Evolutionary conservation across 2,797 vertebrate species (phyloP), one percentile per base, ranked within the genome.

Genomic region (Coendou prehensilis): DNA sequence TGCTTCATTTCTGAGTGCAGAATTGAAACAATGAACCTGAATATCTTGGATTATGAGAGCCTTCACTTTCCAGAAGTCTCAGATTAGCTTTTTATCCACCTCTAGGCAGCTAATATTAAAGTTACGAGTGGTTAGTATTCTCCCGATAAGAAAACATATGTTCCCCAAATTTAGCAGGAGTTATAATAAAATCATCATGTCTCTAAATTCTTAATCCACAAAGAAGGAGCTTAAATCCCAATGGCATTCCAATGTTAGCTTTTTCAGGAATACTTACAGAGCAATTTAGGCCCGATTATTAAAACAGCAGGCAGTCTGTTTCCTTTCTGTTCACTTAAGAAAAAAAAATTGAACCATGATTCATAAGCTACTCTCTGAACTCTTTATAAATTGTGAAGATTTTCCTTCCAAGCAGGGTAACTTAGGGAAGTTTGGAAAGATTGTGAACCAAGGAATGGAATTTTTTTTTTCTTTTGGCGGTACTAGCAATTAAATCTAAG

Each of bases 181-280:
- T 93, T 90, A 85, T 88, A 90, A 88, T 93, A 89, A 88, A 94
- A 87, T 78, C 81, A 94, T 86, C 92, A 71, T 73, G 45, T 76
- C 96, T 96, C 96, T 90, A 87, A 95, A 91, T 91, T 82, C 78
- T 94, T 97, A 94, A 94, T 96, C 90, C 79, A 28, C 41, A 81
- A 41, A 91, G 87, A 93, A 91, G 52, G 89, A 78, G 63, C 84
- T 93, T 85, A 95, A 95, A 85, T 94, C 88, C 84, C 50, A 23
- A 57, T 33, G 52, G 59, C 14, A 41, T 86, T 82, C 45, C 67
- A 86, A 13, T 78, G 79, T 93, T 63, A n/a, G n/a, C 57, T 41
- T 95, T 95, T 69, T 91, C 81, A 76, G 57, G 64, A 94, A 91
- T 84, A 52, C 56, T 83, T 94, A 69, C 11, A 41, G 63, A 10